These are phyloP conservation scores for Oxyscelio sp. DNA, from an alignment of 2,888 invertebrate genomes.

Conservation along the genomic window DNA sequence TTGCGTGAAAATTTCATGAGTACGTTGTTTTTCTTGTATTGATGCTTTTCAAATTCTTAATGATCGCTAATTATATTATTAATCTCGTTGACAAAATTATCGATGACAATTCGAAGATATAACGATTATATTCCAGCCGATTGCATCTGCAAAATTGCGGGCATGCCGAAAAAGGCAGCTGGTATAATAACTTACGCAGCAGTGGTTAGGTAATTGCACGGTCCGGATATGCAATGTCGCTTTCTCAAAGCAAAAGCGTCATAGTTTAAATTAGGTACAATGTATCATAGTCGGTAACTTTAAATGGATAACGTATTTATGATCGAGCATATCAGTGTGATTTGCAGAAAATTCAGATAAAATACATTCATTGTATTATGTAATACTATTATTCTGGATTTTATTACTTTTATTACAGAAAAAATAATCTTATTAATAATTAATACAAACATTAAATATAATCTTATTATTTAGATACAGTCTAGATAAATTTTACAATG, in stretches of 20 bases:
- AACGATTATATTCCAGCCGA: conserved; percentile 35
- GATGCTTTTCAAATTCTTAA: conserved; percentile 35
- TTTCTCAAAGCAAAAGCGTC: conserved; percentile 47
- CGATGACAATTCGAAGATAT: conserved; percentile 51
- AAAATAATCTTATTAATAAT: too few species aligned
- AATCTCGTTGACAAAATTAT: conserved; percentile 58
- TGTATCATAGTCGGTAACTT: conserved; percentile 66
- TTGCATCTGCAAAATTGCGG: conserved; percentile 54
- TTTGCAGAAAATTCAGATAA: background rate
- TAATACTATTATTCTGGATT: too few species aligned
- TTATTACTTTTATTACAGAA: too few species aligned
- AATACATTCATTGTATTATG: too few species aligned
- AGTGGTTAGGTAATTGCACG: conserved; percentile 41
- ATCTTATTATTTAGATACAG: too few species aligned
- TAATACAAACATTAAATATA: too few species aligned
- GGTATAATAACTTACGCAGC: conserved; percentile 49
- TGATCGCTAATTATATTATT: conserved; percentile 62
- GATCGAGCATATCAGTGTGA: conserved; percentile 42
- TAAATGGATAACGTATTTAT: conserved; percentile 55
- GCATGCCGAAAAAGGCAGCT: conserved; percentile 49
- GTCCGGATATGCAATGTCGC: conserved; percentile 12
- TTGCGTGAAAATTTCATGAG: too few species aligned
- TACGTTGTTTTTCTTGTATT: too few species aligned
- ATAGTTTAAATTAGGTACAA: conserved; percentile 36
- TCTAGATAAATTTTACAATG: too few species aligned